A percentile compares a stretch with the other conserved stretches of the same genome.
Conservation (phyloP, 2,797 vertebrate species). For the Echiichthys vipera region DNA sequence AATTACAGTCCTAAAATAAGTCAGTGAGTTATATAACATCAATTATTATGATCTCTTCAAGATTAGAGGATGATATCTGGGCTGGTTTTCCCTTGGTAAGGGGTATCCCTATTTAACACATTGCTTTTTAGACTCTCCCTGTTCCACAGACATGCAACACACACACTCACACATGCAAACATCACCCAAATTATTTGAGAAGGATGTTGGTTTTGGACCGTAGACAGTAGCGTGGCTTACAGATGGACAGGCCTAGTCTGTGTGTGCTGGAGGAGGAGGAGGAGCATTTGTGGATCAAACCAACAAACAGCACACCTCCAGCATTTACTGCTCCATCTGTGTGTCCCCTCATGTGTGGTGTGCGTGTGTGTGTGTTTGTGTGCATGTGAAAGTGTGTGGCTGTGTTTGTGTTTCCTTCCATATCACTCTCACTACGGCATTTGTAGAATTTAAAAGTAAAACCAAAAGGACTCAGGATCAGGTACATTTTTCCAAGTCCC, state of each 20-base stretch:
- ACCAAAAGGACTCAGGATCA: not conserved
- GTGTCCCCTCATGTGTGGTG: not conserved
- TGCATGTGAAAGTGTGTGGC: not conserved
- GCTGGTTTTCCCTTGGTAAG: constrained; percentile 1
- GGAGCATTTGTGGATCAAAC: constrained; percentile 47
- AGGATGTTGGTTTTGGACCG: constrained; percentile 70
- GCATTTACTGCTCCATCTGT: constrained; percentile 18
- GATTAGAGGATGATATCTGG: not conserved
- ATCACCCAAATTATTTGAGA: constrained; percentile 27
- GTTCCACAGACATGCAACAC: not conserved
- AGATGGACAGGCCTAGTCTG: constrained; percentile 46
- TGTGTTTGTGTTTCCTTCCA: constrained; percentile 39
- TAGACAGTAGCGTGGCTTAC: constrained; percentile 38
- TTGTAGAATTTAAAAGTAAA: not conserved
- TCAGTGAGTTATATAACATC: not conserved
- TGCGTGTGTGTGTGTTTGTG: constrained; percentile 1
- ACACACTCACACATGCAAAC: constrained; percentile 2
- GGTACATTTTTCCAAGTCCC: not conserved
- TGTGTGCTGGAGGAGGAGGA: constrained; percentile 44
- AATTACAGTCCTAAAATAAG: not conserved
- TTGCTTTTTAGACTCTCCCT: constrained; percentile 7
- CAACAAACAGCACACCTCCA: constrained; percentile 31
- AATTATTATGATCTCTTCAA: not conserved
- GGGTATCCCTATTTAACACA: constrained; percentile 18
- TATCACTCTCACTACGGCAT: constrained; percentile 2